Evolutionary conservation across 1,140 invertebrate genomes (phyloP), one percentile per base, ranked within the genome.

Genomic region (Luehdorfia chinensis): DNA sequence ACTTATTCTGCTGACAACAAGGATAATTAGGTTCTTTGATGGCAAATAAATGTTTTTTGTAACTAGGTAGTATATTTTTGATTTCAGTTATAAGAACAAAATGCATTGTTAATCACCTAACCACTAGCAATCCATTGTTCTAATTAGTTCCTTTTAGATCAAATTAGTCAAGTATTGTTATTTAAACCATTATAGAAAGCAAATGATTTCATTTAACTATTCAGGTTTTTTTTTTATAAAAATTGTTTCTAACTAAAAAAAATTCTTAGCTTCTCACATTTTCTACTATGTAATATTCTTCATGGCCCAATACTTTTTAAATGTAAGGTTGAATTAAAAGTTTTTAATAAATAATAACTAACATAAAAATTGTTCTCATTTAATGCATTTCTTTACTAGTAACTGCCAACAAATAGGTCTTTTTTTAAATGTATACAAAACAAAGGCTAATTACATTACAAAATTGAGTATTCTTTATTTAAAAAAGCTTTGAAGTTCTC

Each of bases 401-500:
- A 31, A 31, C 28, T 11, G 28, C 28, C 28, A 12, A 1, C 11
- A 12, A 1, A 31, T 6, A 28, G 3, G 19, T 7, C 19, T 23
- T n/a, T n/a, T 8, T 27, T n/a, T n/a, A n/a, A n/a, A n/a, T n/a
- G n/a, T n/a, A n/a, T n/a, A n/a, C n/a, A n/a, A n/a, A n/a, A n/a
- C n/a, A n/a, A n/a, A n/a, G n/a, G n/a, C n/a, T n/a, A n/a, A n/a
- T n/a, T n/a, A n/a, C n/a, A n/a, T 43, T 27, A 43, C 9, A 30
- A 28, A 16, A 5, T 30, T 19, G 25, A 43, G 4, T 43, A 43
- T 30, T 66, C 51, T 51, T 67, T 73, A 39, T 71, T 75, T 27
- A 85, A 66, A 60, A 83, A 86, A 13, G 53, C 69, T 56, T 79
- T 72, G 19, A 86, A 86, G 44, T 76, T 66, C 31, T 77, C 73